Evolutionary conservation across 1,140 invertebrate genomes (phyloP).

Genomic region (Zaprionus inermis): DNA sequence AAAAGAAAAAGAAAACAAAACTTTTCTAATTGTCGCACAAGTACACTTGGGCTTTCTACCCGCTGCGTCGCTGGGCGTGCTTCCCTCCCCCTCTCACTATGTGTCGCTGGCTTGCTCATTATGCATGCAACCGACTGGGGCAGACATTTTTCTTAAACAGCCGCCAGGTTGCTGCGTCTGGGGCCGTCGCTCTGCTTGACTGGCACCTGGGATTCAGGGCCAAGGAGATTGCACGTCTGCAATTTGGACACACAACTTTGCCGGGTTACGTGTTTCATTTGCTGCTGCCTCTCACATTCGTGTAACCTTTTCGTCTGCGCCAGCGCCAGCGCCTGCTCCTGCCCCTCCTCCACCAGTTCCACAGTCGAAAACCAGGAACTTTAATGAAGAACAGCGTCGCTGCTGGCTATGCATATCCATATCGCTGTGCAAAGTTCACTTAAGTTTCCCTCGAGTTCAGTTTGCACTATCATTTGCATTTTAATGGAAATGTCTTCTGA

Average conservation of each 20-base stretch:
- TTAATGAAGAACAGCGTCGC: slow-evolving; percentile 25
- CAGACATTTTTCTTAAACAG: slow-evolving; percentile 68
- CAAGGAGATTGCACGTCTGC: slow-evolving; percentile 54
- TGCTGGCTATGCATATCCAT: slow-evolving; percentile 38
- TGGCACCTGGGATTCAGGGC: slow-evolving; percentile 19
- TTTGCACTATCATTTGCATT: slow-evolving; percentile 66
- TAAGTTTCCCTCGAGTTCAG: slow-evolving; percentile 40
- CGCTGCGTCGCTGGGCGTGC: not conserved
- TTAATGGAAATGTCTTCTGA: slow-evolving; percentile 47
- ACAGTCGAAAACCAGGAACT: not conserved
- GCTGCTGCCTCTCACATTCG: slow-evolving; percentile 16
- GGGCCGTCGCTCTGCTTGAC: not conserved
- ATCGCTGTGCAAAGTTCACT: slow-evolving; percentile 23
- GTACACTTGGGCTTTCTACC: slow-evolving; percentile 50
- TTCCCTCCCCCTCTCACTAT: not conserved
- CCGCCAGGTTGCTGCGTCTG: slow-evolving; percentile 41
- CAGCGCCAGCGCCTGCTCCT: too few relatives aligned
- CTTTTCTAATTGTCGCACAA: slow-evolving; percentile 75
- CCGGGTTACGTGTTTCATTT: slow-evolving; percentile 68
- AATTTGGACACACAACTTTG: slow-evolving; percentile 67
- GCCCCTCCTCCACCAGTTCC: not conserved
- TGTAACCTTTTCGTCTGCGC: not conserved
- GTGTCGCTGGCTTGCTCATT: slow-evolving; percentile 53
- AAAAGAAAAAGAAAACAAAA: slow-evolving; percentile 46
- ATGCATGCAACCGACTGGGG: slow-evolving; percentile 74